These are phyloP conservation scores for Rhinichthys klamathensis DNA, from an alignment of 2,113 vertebrate genomes.

Conservation along the genomic window DNA sequence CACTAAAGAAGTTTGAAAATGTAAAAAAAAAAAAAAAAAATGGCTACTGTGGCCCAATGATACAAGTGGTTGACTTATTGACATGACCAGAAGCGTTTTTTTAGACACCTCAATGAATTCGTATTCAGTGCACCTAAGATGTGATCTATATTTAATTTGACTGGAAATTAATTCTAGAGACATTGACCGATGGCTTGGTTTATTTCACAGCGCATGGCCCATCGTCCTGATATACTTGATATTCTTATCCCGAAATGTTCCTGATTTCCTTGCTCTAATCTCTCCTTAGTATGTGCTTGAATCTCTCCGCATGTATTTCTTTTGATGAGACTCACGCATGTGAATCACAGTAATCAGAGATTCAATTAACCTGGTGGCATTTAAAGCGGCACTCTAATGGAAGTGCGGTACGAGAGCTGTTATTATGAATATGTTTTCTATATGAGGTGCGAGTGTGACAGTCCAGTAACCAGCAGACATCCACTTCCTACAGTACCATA, in stretches of 20 bases:
- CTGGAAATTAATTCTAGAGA: conserved; percentile 27
- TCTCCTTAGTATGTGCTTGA: neutral
- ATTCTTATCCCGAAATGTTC: neutral
- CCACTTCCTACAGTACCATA: neutral
- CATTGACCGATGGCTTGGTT: conserved; percentile 21
- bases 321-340: conserved; percentile 19
- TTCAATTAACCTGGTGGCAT: conserved; percentile 53
- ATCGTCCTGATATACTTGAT: neutral
- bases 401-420: neutral
- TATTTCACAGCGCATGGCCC: neutral
- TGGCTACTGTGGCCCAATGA: neutral
- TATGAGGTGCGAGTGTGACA: neutral
- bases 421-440: conserved; percentile 32
- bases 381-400: conserved; percentile 39
- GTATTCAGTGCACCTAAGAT: neutral
- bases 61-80: conserved; percentile 23
- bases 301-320: conserved; percentile 18
- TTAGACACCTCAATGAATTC: neutral
- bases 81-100: neutral
- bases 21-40: too few species aligned
- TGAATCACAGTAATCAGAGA: conserved; percentile 36
- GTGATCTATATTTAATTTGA: conserved; percentile 15
- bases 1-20: too few species aligned
- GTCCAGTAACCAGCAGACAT: conserved; percentile 10
- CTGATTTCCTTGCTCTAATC: neutral